These are phyloP conservation scores for Hypocryptadius cinnamomeus DNA, from an alignment of 2,113 vertebrate species.

Conservation along the genomic window DNA sequence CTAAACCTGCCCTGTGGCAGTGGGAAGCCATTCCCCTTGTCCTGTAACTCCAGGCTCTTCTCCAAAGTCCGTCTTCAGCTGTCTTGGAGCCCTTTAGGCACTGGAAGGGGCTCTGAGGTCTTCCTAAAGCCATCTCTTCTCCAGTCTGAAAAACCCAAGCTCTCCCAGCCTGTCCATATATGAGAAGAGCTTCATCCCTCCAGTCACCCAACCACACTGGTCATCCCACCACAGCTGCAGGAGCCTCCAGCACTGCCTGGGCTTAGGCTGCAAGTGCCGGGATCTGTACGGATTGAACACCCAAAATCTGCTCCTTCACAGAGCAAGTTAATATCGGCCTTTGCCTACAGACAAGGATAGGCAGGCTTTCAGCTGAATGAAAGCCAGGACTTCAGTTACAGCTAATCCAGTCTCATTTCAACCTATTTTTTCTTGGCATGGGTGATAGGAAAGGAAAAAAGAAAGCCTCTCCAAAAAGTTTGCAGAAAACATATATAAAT, in stretches of 20 bases:
- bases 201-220: accelerated
- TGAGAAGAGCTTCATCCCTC: background rate
- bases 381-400: background rate
- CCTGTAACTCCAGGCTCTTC: background rate
- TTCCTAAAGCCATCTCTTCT: accelerated
- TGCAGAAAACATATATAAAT: background rate
- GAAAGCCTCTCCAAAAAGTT: background rate
- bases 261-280: background rate
- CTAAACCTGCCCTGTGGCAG: background rate
- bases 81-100: background rate
- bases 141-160: background rate
- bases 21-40: background rate
- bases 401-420: background rate
- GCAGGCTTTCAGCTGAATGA: background rate
- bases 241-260: background rate
- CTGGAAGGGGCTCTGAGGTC: background rate
- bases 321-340: background rate
- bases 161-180: background rate
- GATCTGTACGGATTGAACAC: background rate
- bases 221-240: background rate
- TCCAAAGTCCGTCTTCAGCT: background rate
- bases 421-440: slow-evolving; percentile 18
- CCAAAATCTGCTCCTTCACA: background rate
- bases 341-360: background rate
- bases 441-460: background rate